Conservation (phyloP, 1,140 invertebrate genomes). For the Eulimnadia texana region DNA sequence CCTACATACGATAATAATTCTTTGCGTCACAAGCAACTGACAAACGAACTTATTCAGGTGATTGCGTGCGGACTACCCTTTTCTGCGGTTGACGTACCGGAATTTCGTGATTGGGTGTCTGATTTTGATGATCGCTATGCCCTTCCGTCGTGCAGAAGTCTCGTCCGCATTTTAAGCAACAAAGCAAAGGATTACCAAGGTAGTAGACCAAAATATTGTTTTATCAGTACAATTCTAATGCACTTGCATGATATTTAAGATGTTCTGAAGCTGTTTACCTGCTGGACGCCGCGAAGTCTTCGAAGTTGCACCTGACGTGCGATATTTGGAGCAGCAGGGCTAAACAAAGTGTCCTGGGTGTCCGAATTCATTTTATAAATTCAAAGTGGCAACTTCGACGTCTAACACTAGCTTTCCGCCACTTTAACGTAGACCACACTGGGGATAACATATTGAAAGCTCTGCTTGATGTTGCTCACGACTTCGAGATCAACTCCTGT, state of each 20-base stretch:
- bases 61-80: background rate
- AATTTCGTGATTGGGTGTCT: background rate
- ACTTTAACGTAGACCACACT: background rate
- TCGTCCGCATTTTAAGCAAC: too few species aligned
- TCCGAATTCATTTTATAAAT: background rate
- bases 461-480: background rate
- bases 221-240: background rate
- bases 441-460: background rate
- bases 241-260: background rate
- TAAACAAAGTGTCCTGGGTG: slow-evolving; percentile 1
- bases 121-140: background rate
- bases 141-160: background rate
- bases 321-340: slow-evolving; percentile 6
- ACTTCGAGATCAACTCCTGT: background rate
- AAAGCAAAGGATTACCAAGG: background rate
- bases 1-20: background rate
- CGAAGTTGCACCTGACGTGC: background rate
- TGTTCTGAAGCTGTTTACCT: background rate
- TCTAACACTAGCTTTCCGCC: slow-evolving; percentile 2
- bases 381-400: background rate
- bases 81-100: background rate
- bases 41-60: background rate
- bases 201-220: background rate
- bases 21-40: background rate
- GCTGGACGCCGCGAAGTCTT: background rate